A percentile compares a stretch with the other conserved stretches of the same genome.
Conservation (phyloP, 2,113 vertebrate genomes). For the Tenrec ecaudatus region DNA sequence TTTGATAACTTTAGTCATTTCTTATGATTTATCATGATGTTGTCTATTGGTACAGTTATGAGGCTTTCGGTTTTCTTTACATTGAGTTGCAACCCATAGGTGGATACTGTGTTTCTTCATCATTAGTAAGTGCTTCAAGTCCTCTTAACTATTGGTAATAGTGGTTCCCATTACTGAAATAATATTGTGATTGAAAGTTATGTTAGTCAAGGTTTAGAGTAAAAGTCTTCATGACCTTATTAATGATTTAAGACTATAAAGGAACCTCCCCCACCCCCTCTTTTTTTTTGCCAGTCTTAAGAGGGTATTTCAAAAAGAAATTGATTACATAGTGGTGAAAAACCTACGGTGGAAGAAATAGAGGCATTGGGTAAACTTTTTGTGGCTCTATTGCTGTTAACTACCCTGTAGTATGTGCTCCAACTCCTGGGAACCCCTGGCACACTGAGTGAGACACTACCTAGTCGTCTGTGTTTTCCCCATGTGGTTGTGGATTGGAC, state of each 20-base stretch:
- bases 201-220: constrained; percentile 13
- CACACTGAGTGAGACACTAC: neutral
- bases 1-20: no score
- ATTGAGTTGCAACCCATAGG: no score
- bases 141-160: no score
- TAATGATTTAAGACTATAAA: neutral
- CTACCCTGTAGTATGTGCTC: neutral
- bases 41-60: no score
- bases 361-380: neutral
- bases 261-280: neutral
- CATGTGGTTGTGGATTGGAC: neutral
- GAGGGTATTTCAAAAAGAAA: constrained; percentile 27
- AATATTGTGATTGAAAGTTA: constrained; percentile 40
- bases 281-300: neutral
- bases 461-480: neutral
- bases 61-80: no score
- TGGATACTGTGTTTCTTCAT: no score
- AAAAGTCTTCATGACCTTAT: constrained; percentile 5
- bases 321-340: neutral
- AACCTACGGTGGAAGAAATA: neutral
- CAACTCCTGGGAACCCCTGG: neutral
- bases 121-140: no score
- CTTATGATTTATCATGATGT: no score
- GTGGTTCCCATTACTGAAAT: neutral
- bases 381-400: neutral